Evolutionary conservation across 2,113 vertebrate species (phyloP), one percentile per base, ranked within the genome.

Genomic region (Scomber colias): DNA sequence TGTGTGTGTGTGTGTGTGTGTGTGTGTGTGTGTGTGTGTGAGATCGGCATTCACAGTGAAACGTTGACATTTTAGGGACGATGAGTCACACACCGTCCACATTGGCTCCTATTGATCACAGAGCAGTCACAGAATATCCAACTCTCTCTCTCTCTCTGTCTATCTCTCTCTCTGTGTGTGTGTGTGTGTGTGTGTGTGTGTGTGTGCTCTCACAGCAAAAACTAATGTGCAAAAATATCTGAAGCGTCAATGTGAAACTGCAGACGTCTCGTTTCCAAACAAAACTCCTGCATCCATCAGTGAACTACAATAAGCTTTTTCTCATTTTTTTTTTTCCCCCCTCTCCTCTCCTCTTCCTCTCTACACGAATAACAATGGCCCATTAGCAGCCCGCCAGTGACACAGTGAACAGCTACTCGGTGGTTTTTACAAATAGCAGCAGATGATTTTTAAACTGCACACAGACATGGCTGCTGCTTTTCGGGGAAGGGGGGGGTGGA

Each of bases 381-480:
- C 67, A 82, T 88, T 82, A 79, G 55, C 45, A 50, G 56, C 40
- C 55, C 0, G 48, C n/a, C 55, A 54, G 57, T 1, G 75, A 68
- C 24, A 24, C 56, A 1, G 57, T n/a, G 1, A 46, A 45, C 45
- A n/a, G 16, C 40, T 8, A 30, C 50, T 54, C 50, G 21, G 3
- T 12, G 64, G 0, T 64, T 87, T 27, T 76, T 49, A 71, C 61
- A 76, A 82, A 81, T 53, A 46, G 15, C 24, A 19, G 59, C 69
- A 62, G 16, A 56, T 63, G 53, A 78, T 72, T 84, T 27, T 64
- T 66, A 9, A 75, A 50, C 53, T 21, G 24, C 54, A 51, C 40
- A 40, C 57, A 55, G 8, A 79, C 44, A 3, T 10, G 71, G 54
- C 68, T 5, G 64, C 68, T 53, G 59, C 56, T 75, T 73, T 27